Evolutionary conservation across 2,888 invertebrate species (phyloP).

Genomic region (Hypercompe scribonia): DNA sequence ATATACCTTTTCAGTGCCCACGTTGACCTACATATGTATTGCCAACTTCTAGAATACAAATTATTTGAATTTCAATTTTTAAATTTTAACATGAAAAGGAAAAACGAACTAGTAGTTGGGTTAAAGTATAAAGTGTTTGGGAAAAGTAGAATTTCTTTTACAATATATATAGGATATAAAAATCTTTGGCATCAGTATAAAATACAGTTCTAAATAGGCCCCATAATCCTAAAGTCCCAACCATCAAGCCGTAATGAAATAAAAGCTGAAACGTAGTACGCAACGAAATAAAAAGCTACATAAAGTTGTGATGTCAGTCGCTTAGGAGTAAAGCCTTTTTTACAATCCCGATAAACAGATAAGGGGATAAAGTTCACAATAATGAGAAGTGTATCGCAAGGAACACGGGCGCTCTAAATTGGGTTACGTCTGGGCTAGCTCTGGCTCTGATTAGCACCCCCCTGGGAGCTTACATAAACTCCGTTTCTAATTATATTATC

Average conservation of each 20-base stretch:
- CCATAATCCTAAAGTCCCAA: conserved; percentile 2
- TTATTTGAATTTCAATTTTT: no score
- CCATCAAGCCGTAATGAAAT: conserved; percentile 11
- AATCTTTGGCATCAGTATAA: not conserved
- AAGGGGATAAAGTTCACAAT: conserved; percentile 15
- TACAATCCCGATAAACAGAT: conserved; percentile 19
- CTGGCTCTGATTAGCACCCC: conserved; percentile 36
- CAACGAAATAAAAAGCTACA: conserved; percentile 11
- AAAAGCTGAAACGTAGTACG: conserved; percentile 6
- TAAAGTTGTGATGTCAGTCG: conserved; percentile 3
- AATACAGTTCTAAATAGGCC: not conserved
- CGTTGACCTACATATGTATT: no score
- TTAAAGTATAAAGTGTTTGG: not conserved
- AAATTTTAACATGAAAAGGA: no score
- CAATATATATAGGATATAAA: not conserved
- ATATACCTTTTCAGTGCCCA: no score
- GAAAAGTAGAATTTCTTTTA: not conserved
- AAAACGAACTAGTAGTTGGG: no score
- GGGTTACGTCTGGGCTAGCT: conserved; percentile 31
- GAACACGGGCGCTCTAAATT: conserved; percentile 26
- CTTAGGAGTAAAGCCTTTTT: conserved; percentile 5
- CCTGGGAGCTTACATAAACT: conserved; percentile 38
- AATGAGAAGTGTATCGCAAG: conserved; percentile 18
- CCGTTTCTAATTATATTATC: conserved; percentile 47
- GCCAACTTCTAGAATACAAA: no score